Evolutionary conservation across 2,113 vertebrate genomes (phyloP).

Genomic region (Pleuronectes platessa): DNA sequence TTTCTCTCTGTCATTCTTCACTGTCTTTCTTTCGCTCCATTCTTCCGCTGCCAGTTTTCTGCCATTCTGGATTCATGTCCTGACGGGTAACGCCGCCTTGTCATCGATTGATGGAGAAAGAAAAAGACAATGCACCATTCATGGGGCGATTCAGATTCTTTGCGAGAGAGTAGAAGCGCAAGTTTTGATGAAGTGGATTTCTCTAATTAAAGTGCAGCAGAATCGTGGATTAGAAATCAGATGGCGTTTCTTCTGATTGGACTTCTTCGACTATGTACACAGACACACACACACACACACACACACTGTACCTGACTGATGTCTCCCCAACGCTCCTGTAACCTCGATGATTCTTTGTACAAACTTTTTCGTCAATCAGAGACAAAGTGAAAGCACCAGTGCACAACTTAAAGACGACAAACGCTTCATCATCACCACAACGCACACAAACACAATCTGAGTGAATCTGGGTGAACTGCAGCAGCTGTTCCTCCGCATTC

Average conservation of each 20-base stretch:
- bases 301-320: neutral
- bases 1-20: neutral
- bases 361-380: neutral
- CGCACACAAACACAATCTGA: neutral
- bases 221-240: too few species aligned
- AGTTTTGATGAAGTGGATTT: too few species aligned
- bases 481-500: neutral
- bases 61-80: too few species aligned
- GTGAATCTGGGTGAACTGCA: neutral
- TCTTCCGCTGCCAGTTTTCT: too few species aligned
- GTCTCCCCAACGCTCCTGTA: neutral
- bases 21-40: neutral
- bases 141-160: too few species aligned
- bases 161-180: too few species aligned
- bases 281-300: neutral
- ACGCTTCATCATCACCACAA: neutral
- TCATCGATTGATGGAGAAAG: too few species aligned
- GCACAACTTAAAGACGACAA: neutral
- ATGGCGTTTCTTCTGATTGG: too few species aligned
- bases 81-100: too few species aligned
- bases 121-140: too few species aligned
- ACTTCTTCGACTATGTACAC: neutral
- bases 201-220: too few species aligned
- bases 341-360: neutral
- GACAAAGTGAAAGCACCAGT: neutral